Conservation (phyloP, 1,140 invertebrate genomes). For the Oedothorax gibbosus region DNA sequence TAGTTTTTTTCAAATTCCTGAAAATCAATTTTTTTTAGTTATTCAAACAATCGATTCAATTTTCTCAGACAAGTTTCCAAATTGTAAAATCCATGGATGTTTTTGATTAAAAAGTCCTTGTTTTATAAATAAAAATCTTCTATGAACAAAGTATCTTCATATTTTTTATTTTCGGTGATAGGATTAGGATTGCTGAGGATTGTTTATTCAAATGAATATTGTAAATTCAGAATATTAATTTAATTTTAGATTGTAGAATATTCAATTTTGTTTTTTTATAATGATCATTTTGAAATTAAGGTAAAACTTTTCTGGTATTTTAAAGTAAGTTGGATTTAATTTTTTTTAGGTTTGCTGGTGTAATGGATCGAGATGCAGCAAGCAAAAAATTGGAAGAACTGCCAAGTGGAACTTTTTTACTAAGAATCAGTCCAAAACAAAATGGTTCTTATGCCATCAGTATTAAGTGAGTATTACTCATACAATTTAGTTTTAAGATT, state of each 20-base stretch:
- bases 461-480: conserved; percentile 82
- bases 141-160: no score
- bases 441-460: conserved; percentile 80
- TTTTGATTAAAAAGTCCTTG: no score
- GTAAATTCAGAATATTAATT: no score
- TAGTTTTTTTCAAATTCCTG: background rate
- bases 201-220: no score
- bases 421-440: conserved; percentile 80
- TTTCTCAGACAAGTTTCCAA: background rate
- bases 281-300: no score
- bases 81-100: no score
- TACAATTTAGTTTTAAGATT: background rate
- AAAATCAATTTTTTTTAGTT: background rate
- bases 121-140: no score
- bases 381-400: conserved; percentile 81
- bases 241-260: no score
- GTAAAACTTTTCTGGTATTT: no score
- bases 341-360: conserved; percentile 61
- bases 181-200: no score
- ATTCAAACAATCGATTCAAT: background rate
- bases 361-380: conserved; percentile 77
- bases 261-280: no score
- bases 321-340: background rate
- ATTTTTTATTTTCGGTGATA: no score
- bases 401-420: conserved; percentile 88